Conservation (phyloP, 2,888 invertebrate genomes). For the Drosophila ezoana region DNA sequence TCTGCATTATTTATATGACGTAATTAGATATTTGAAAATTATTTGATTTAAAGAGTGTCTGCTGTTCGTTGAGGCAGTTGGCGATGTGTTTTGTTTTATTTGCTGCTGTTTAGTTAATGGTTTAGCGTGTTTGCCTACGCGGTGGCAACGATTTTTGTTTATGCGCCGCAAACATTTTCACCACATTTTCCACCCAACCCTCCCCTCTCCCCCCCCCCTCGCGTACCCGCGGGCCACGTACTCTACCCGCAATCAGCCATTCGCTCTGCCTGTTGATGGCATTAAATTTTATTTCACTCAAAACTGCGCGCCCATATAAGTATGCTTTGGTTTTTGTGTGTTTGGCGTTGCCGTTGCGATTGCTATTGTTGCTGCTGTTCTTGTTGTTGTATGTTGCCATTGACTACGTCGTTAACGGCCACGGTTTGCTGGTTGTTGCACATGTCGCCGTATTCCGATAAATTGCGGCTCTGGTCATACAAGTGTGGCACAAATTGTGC, state of each 20-base stretch:
- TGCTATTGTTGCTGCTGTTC: constrained; percentile 21
- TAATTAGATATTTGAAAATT: no score
- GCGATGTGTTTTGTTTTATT: constrained; percentile 65
- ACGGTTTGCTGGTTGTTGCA: constrained; percentile 54
- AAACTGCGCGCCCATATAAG: constrained; percentile 61
- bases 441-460: constrained; percentile 62
- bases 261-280: constrained; percentile 60
- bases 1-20: no score
- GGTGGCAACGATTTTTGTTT: constrained; percentile 79
- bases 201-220: background rate
- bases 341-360: constrained; percentile 13
- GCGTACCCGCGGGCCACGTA: background rate
- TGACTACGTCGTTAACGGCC: constrained; percentile 59
- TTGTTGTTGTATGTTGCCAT: constrained; percentile 30
- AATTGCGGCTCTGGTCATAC: constrained; percentile 57
- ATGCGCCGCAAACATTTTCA: constrained; percentile 79
- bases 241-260: background rate
- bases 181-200: constrained; percentile 42
- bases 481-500: constrained; percentile 68
- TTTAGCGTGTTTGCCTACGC: constrained; percentile 71
- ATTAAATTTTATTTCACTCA: constrained; percentile 73
- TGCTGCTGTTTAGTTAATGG: constrained; percentile 78
- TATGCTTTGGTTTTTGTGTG: constrained; percentile 50
- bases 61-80: constrained; percentile 14
- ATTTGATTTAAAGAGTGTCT: constrained; percentile 12